These are phyloP conservation scores for Drosophila mauritiana DNA, from an alignment of 1,140 invertebrate genomes.

Conservation along the genomic window DNA sequence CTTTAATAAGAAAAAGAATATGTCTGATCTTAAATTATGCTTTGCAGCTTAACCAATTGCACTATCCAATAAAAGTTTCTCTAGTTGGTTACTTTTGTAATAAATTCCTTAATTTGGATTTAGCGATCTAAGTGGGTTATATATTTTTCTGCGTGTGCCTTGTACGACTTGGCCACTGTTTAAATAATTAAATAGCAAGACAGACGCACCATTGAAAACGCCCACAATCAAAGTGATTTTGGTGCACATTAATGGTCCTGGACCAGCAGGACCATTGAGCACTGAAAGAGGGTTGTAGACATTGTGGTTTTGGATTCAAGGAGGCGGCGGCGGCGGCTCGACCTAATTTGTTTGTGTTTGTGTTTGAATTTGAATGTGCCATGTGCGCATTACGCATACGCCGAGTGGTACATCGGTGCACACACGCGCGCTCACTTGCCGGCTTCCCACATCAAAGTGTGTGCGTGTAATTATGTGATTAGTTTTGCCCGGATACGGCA, in stretches of 20 bases:
- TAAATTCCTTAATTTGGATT: not conserved
- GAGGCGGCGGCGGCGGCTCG: slow-evolving; percentile 10
- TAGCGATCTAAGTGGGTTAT: not conserved
- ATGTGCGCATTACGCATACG: slow-evolving; percentile 34
- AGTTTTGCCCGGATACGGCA: slow-evolving; percentile 48
- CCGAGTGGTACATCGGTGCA: slow-evolving; percentile 4
- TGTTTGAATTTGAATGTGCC: slow-evolving; percentile 55
- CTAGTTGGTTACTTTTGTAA: not conserved
- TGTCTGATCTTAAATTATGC: too few species aligned
- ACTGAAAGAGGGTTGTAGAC: slow-evolving; percentile 9
- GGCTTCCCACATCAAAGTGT: slow-evolving; percentile 52
- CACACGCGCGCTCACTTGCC: slow-evolving; percentile 7
- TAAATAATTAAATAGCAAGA: slow-evolving; percentile 68
- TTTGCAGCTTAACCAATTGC: too few species aligned
- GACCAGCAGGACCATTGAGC: slow-evolving; percentile 7
- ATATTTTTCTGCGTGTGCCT: slow-evolving; percentile 4
- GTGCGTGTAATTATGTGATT: slow-evolving; percentile 66
- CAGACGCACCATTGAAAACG: slow-evolving; percentile 21
- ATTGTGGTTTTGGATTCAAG: slow-evolving; percentile 22
- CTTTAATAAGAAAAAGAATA: too few species aligned
- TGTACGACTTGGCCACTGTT: slow-evolving; percentile 32
- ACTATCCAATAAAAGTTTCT: too few species aligned
- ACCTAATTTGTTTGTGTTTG: slow-evolving; percentile 52
- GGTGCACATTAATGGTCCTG: slow-evolving; percentile 60
- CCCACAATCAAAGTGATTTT: slow-evolving; percentile 65